Conservation (phyloP, 2,113 vertebrate genomes). For the Chamaetylas fuelleborni region DNA sequence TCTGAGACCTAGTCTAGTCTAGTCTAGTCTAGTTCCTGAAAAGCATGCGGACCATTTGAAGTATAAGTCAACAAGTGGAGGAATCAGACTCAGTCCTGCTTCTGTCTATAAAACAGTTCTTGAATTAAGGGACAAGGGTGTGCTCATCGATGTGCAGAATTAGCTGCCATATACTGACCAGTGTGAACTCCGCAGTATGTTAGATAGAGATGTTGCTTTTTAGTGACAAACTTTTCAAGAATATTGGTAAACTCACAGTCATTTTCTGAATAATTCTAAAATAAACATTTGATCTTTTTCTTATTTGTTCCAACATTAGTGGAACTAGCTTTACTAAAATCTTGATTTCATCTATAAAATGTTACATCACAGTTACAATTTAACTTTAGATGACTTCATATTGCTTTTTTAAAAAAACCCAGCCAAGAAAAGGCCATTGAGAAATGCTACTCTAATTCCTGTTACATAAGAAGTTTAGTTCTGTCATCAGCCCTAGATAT, state of each 20-base stretch:
- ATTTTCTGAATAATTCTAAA: not conserved
- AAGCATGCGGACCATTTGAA: not conserved
- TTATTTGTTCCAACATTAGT: not conserved
- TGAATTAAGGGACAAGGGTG: not conserved
- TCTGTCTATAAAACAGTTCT: not conserved
- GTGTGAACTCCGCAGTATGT: not conserved
- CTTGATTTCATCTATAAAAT: not conserved
- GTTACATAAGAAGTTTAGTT: not conserved
- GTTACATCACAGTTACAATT: not conserved
- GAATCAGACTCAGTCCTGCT: not conserved
- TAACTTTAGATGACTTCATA: not conserved
- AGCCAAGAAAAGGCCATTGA: not conserved
- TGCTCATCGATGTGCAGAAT: not conserved
- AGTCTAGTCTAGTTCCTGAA: not conserved
- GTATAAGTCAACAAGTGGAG: not conserved
- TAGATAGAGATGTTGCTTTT: not conserved
- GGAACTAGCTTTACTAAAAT: not conserved
- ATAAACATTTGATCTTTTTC: not conserved
- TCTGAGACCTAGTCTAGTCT: not conserved
- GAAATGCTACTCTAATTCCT: not conserved
- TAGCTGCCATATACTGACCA: not conserved
- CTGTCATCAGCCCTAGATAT: not conserved
- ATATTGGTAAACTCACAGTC: not conserved
- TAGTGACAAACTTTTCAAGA: not conserved
- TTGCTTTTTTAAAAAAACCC: not conserved